Conservation (phyloP, 1,140 invertebrate species). For the Neuroterus valhalla region DNA sequence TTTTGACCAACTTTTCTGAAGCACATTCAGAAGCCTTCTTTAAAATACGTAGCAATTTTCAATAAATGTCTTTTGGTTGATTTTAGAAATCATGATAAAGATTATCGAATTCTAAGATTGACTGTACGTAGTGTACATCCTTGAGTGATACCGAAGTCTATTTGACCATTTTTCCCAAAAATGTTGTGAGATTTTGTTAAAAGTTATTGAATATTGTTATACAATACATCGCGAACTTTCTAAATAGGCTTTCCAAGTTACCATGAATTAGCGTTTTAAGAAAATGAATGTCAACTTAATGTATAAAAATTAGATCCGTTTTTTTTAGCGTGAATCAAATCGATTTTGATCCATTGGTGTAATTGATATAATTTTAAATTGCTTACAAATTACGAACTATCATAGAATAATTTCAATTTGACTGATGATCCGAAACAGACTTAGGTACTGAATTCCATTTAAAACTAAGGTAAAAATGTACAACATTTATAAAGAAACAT, state of each 20-base stretch:
- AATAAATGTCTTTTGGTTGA: too few species aligned
- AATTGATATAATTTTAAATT: background rate
- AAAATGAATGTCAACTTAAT: background rate
- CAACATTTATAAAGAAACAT: background rate
- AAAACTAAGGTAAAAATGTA: background rate
- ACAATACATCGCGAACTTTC: background rate
- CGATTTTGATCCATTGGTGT: too few species aligned
- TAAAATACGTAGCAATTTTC: too few species aligned
- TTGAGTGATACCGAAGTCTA: too few species aligned
- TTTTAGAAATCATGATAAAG: too few species aligned
- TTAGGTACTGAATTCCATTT: background rate
- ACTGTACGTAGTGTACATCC: too few species aligned
- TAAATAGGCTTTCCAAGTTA: background rate
- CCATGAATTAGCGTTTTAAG: background rate
- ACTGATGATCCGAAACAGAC: too few species aligned
- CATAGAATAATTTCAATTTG: background rate
- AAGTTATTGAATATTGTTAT: background rate
- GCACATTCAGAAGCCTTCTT: too few species aligned
- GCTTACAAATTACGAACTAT: background rate
- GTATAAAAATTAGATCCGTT: slow-evolving; percentile 7
- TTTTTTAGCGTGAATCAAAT: background rate
- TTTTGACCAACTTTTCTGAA: too few species aligned
- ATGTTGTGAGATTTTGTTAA: slow-evolving; percentile 3
- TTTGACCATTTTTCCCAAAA: too few species aligned
- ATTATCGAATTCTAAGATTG: too few species aligned